Evolutionary conservation across 2,113 vertebrate species (phyloP), one percentile per base, ranked within the genome.

Genomic region (Condylura cristata): DNA sequence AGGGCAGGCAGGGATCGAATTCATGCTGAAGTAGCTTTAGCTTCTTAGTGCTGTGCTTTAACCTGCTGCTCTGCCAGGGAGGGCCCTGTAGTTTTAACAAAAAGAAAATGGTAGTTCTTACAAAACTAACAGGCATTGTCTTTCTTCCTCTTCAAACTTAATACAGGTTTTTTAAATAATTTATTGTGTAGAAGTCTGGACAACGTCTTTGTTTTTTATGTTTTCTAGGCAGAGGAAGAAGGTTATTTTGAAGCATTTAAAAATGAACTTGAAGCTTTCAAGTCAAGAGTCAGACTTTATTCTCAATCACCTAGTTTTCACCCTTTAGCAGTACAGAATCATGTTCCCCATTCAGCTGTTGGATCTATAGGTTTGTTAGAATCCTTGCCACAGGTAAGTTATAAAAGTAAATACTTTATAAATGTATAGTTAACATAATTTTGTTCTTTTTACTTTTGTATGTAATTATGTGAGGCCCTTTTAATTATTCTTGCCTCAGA

Each of bases 211-310:
- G 30, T 90, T 63, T 24, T 72, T 79, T 95, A 5, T 94, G 26
- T 86, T 96, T 96, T 96, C 32, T 94, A 99, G 99, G 98, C 98
- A 75, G 99, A 99, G 81, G 99, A 99, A 97, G 98, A 99, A 93
- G 99, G 99, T 84, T 99, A 99, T 97, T 98, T 99, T 96, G 99
- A 99, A 95, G 99, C 99, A 97, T 99, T 99, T 98, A 99, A 98
- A 96, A 98, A 98, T 94, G 99, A 99, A 97, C 99, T 99, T 11
- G 99, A 99, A 97, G 98, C 98, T 97, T 99, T 99, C 97, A 99
- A 99, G 97, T 97, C 97, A 3, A 98, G 99, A 98, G 99, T 99
- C 88, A 99, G 98, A 97, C 98, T 99, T 80, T 99, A 99, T 91
- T 97, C 98, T 93, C 96, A 98, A 93, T 98, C 98, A 96, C 97